phyloP scores from a whole-genome alignment of 2,888 invertebrate genomes.

The Tenthredo distinguenda region DNA sequence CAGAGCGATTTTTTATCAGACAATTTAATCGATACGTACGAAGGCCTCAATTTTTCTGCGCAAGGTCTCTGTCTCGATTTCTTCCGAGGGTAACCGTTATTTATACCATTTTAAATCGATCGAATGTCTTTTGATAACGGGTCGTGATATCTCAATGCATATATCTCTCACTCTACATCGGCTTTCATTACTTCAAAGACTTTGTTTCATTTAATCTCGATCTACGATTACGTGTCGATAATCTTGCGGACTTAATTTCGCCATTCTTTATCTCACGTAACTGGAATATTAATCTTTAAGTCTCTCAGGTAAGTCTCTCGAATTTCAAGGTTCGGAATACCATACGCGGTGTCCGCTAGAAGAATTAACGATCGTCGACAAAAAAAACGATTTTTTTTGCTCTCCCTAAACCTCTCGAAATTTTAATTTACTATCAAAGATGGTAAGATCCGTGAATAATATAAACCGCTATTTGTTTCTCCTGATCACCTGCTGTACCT shows the following conservation, averaged over 20 bases:
- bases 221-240: background rate
- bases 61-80: background rate
- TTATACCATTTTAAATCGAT: background rate
- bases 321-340: background rate
- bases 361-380: background rate
- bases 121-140: background rate
- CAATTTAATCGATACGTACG: background rate
- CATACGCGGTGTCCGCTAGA: background rate
- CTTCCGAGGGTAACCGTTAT: background rate
- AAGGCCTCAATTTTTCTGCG: background rate
- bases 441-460: background rate
- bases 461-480: background rate
- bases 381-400: background rate
- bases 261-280: background rate
- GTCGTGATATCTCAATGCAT: background rate
- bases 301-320: background rate
- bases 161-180: background rate
- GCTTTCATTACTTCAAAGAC: background rate
- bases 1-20: background rate
- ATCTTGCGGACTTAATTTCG: background rate
- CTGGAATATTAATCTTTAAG: background rate
- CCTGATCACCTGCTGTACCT: background rate
- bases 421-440: background rate
- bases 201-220: background rate
- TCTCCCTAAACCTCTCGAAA: background rate